phyloP scores from a whole-genome alignment of 2,113 vertebrate species.

The Arenaria interpres region DNA sequence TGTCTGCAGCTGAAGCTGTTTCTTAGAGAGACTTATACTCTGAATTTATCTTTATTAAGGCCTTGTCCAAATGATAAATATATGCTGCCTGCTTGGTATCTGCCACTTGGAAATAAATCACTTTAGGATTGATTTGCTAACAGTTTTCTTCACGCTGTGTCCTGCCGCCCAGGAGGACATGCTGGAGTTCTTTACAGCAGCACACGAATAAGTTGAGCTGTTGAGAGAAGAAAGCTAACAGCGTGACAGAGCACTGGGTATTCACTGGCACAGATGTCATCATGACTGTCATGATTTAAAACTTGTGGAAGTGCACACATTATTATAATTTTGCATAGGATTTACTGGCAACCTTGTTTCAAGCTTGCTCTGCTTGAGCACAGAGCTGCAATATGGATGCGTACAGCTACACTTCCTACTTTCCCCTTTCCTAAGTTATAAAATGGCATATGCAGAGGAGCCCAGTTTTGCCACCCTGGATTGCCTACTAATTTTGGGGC shows the following conservation, averaged over 20 bases:
- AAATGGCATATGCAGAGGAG: not conserved
- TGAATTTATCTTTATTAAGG: slow-evolving; percentile 85
- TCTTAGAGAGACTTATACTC: slow-evolving; percentile 66
- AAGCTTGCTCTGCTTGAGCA: not conserved
- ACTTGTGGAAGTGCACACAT: not conserved
- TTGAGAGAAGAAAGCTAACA: not conserved
- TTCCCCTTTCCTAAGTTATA: not conserved
- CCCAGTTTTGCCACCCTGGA: not conserved
- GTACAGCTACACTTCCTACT: not conserved
- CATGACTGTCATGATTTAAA: not conserved
- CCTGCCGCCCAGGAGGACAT: slow-evolving; percentile 64
- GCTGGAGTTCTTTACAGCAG: slow-evolving; percentile 54
- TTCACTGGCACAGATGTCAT: not conserved
- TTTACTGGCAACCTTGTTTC: not conserved
- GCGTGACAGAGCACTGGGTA: rapidly evolving
- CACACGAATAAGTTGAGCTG: slow-evolving; percentile 32
- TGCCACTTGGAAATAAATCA: slow-evolving; percentile 82
- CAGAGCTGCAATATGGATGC: not conserved
- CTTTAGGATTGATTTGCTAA: slow-evolving; percentile 84
- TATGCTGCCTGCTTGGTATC: slow-evolving; percentile 72
- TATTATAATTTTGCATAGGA: not conserved
- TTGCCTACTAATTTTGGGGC: not conserved
- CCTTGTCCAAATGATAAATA: slow-evolving; percentile 85
- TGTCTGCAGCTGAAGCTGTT: slow-evolving; percentile 69
- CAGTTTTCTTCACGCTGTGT: slow-evolving; percentile 68